A percentile compares a stretch with the other conserved stretches of the same genome.
These are phyloP conservation scores for Vidua macroura DNA, from an alignment of 2,113 vertebrate species.

Conservation along the genomic window DNA sequence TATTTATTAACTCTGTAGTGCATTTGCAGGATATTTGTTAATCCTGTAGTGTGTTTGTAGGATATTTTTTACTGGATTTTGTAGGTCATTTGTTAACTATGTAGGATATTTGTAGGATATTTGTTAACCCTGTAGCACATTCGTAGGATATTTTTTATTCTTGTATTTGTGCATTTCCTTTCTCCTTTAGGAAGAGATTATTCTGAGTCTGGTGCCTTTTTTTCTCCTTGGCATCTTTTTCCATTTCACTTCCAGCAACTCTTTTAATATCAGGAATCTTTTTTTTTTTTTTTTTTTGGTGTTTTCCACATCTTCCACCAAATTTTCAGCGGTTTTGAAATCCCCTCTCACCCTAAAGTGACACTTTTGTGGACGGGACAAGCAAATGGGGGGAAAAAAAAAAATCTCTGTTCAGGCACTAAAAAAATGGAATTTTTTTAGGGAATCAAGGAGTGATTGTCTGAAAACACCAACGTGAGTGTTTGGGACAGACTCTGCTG, in stretches of 20 bases:
- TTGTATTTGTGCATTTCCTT: neutral
- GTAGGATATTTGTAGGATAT: neutral
- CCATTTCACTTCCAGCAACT: neutral
- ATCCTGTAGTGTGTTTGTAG: too few relatives aligned
- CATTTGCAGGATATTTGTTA: neutral
- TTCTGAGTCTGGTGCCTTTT: neutral
- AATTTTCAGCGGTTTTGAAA: neutral
- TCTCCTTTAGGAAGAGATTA: neutral
- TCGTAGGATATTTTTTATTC: neutral
- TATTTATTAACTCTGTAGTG: too few relatives aligned
- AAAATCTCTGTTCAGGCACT: neutral
- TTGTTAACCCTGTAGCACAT: too few relatives aligned
- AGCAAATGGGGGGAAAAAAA: neutral
- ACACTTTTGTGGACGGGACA: neutral
- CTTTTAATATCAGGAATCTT: neutral
- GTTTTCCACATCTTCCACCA: neutral
- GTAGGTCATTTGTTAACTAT: neutral
- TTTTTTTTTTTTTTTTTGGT: too few relatives aligned
- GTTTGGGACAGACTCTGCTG: neutral
- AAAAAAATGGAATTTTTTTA: neutral
- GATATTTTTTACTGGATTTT: neutral
- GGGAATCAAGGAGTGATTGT: neutral
- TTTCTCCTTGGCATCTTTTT: neutral
- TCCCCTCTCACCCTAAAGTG: neutral
- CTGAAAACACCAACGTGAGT: neutral